Percentiles rank a stretch among this genome's conserved stretches.
phyloP scores from a whole-genome alignment of 2,888 invertebrate genomes.

The Cryptocephalus primarius region DNA sequence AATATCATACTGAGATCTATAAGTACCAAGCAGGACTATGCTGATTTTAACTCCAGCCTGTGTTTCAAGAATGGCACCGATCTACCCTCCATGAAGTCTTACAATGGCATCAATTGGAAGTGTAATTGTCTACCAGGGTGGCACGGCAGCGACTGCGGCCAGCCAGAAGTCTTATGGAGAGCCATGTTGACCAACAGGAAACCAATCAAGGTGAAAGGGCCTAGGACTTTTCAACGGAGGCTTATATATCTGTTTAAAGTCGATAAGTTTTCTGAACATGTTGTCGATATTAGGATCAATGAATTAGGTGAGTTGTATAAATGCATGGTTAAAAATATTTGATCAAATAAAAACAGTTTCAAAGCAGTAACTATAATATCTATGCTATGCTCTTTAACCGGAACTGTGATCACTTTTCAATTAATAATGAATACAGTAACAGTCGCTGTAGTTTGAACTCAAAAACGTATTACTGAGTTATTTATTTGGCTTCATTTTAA shows the following conservation, averaged over 20 bases:
- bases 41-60: slow-evolving; percentile 36
- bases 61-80: slow-evolving; percentile 37
- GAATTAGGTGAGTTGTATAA: slow-evolving; percentile 39
- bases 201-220: slow-evolving; percentile 35
- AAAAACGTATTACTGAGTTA: no score
- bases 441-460: no score
- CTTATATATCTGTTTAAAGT: slow-evolving; percentile 47
- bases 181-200: slow-evolving; percentile 48
- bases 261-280: slow-evolving; percentile 42
- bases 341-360: no score
- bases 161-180: slow-evolving; percentile 56
- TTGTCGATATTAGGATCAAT: slow-evolving; percentile 49
- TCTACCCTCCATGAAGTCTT: slow-evolving; percentile 30
- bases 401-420: no score
- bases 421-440: no score
- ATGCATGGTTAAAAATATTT: no score
- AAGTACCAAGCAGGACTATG: slow-evolving; percentile 24
- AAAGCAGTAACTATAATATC: no score
- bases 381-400: no score
- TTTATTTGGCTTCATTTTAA: neutral
- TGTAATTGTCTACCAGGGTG: slow-evolving; percentile 50
- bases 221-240: slow-evolving; percentile 39
- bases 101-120: slow-evolving; percentile 32
- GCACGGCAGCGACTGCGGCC: slow-evolving; percentile 55
- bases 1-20: slow-evolving; percentile 21